Conservation (phyloP, 2,888 invertebrate species). For the Mesochorus sp. region DNA sequence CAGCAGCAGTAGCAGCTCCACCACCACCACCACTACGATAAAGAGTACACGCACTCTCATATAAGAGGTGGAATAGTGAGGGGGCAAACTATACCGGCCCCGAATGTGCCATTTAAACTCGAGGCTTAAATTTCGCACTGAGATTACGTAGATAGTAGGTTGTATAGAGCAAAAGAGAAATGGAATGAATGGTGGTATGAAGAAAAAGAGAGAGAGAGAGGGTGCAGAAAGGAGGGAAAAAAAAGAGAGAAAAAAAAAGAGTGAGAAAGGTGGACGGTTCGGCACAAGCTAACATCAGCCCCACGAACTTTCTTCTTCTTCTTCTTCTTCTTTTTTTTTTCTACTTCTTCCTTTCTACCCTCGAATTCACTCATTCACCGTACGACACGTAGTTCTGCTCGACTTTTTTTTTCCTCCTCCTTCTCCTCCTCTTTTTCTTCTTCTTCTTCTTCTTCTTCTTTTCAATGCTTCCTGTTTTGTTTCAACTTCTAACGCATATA, state of each 20-base stretch:
- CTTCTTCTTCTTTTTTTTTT: not conserved
- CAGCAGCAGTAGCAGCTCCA: constrained; percentile 3
- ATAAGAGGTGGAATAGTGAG: not conserved
- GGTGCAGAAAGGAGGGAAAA: constrained; percentile 2
- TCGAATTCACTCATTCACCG: too few species aligned
- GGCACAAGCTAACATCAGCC: constrained; percentile 56
- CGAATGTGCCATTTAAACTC: constrained; percentile 64
- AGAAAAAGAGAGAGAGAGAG: constrained; percentile 10
- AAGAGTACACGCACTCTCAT: constrained; percentile 35
- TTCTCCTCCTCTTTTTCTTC: constrained; percentile 2
- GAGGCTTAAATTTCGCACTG: constrained; percentile 59
- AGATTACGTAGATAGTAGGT: constrained; percentile 54
- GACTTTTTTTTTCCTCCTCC: not conserved
- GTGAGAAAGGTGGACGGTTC: constrained; percentile 49
- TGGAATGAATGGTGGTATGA: constrained; percentile 35
- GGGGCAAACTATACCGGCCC: constrained; percentile 38
- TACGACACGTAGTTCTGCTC: too few species aligned
- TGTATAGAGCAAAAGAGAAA: constrained; percentile 39
- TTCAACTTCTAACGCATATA: constrained; percentile 13
- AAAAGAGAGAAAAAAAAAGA: constrained; percentile 17
- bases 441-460: constrained; percentile 19
- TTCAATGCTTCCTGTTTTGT: constrained; percentile 37
- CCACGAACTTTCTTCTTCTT: constrained; percentile 23
- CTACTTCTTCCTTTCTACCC: constrained; percentile 23
- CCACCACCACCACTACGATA: constrained; percentile 21